These are phyloP conservation scores for Psilanteris sp. DNA, from an alignment of 1,140 invertebrate genomes.

Conservation along the genomic window DNA sequence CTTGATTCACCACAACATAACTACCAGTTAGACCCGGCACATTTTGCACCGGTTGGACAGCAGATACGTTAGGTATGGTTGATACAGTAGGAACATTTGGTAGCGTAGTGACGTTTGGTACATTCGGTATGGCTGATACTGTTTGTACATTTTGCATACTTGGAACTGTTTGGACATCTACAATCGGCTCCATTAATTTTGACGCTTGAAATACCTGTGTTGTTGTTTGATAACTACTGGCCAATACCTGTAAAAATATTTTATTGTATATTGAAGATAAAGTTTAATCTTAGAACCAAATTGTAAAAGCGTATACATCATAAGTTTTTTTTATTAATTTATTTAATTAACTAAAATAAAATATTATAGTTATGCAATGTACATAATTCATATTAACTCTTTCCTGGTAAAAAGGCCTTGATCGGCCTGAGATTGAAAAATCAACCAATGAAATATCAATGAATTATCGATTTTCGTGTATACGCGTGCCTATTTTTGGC, in stretches of 20 bases:
- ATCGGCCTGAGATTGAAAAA: too few species aligned
- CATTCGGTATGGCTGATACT: conserved; percentile 68
- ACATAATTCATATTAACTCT: too few species aligned
- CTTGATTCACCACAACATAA: conserved; percentile 85
- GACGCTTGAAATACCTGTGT: conserved; percentile 91
- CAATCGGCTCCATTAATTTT: conserved; percentile 87
- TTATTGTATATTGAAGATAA: too few species aligned
- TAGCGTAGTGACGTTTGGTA: conserved; percentile 80
- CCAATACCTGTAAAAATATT: conserved; percentile 83
- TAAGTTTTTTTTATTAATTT: too few species aligned
- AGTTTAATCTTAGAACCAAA: too few species aligned
- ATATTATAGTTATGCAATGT: too few species aligned
- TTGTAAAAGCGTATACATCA: too few species aligned
- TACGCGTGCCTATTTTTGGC: too few species aligned
- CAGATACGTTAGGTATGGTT: conserved; percentile 62
- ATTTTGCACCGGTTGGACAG: conserved; percentile 66
- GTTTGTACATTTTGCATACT: conserved; percentile 66
- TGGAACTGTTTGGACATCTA: conserved; percentile 83
- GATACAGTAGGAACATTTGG: conserved; percentile 82
- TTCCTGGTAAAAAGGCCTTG: too few species aligned
- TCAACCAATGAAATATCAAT: too few species aligned
- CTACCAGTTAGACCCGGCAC: conserved; percentile 66
- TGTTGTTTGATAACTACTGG: conserved; percentile 89
- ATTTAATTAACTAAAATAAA: too few species aligned
- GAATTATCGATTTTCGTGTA: too few species aligned